A percentile compares a stretch with the other conserved stretches of the same genome.
Evolutionary conservation across 2,113 vertebrate species (phyloP).

Genomic region (Rhynchomys soricoides): DNA sequence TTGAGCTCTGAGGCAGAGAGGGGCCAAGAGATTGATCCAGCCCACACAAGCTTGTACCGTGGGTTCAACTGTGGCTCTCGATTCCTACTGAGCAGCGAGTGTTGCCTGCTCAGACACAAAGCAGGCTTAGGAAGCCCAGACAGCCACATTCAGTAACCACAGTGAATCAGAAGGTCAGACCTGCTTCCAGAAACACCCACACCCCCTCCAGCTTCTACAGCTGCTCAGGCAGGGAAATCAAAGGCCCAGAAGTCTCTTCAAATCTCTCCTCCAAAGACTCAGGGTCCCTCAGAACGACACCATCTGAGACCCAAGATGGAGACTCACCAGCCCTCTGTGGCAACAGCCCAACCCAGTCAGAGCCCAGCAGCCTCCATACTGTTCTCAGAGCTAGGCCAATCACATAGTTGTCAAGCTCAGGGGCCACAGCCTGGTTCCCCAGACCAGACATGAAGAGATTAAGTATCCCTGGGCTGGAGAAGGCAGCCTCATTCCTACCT

Average conservation of each 20-base stretch:
- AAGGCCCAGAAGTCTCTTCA: neutral
- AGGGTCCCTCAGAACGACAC: neutral
- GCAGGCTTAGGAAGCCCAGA: too few species aligned
- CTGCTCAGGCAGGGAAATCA: neutral
- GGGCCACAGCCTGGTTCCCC: accelerated
- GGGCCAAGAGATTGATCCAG: accelerated
- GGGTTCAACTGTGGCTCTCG: neutral
- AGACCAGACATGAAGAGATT: neutral
- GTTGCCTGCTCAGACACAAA: neutral
- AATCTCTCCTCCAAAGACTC: neutral
- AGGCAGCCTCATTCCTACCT: neutral
- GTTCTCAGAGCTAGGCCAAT: neutral
- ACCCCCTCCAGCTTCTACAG: neutral
- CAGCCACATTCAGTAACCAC: neutral
- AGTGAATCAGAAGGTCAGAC: neutral
- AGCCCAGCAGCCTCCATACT: neutral
- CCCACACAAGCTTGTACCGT: neutral
- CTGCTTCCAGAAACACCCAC: neutral
- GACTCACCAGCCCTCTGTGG: neutral
- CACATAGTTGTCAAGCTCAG: too few species aligned
- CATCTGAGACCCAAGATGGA: neutral
- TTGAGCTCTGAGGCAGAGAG: too few species aligned
- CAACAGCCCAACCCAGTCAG: neutral
- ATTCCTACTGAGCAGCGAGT: neutral
- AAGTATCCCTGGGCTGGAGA: neutral